Evolutionary conservation across 30 jellyfish, hydroid and myxozoan species (phyloP).

Genomic region (Mastigias papua): DNA sequence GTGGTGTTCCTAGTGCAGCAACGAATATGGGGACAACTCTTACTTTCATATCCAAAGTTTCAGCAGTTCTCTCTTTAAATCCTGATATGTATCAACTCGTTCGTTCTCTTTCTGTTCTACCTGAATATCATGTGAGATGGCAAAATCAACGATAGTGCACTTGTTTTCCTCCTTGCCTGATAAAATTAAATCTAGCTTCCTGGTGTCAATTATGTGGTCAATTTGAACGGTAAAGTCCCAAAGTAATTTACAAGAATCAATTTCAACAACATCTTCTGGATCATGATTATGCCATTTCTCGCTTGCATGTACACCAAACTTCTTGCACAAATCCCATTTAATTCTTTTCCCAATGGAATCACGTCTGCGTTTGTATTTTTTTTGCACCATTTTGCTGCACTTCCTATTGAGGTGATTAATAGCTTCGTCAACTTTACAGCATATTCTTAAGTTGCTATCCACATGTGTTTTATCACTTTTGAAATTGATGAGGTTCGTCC

Average conservation of each 20-base stretch:
- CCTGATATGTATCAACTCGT: neutral
- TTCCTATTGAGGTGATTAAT: conserved; percentile 18
- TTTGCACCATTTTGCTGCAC: conserved; percentile 48
- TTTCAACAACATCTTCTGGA: conserved; percentile 26
- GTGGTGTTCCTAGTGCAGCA: no score
- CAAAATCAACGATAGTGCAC: no score
- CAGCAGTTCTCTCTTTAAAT: conserved; percentile 11
- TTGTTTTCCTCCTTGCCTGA: conserved; percentile 1
- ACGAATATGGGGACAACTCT: neutral
- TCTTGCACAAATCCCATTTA: conserved; percentile 44
- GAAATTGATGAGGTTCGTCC: conserved; percentile 21
- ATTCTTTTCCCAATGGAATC: conserved; percentile 36
- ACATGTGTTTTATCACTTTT: no score
- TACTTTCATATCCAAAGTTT: neutral
- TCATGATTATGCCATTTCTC: conserved; percentile 41
- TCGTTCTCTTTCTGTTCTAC: conserved; percentile 4
- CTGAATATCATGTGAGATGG: conserved; percentile 7
- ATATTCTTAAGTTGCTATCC: conserved; percentile 30
- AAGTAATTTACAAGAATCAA: conserved; percentile 6
- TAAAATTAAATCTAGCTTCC: conserved; percentile 25
- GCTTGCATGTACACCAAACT: conserved; percentile 32
- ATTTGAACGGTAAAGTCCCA: conserved; percentile 19
- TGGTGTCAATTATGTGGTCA: conserved; percentile 15
- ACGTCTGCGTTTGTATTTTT: no score
- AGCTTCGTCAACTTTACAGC: conserved; percentile 45